Percentiles rank a stretch among this genome's conserved stretches.
Evolutionary conservation across 2,888 invertebrate genomes (phyloP).

Genomic region (Exephanes ischioxanthus): DNA sequence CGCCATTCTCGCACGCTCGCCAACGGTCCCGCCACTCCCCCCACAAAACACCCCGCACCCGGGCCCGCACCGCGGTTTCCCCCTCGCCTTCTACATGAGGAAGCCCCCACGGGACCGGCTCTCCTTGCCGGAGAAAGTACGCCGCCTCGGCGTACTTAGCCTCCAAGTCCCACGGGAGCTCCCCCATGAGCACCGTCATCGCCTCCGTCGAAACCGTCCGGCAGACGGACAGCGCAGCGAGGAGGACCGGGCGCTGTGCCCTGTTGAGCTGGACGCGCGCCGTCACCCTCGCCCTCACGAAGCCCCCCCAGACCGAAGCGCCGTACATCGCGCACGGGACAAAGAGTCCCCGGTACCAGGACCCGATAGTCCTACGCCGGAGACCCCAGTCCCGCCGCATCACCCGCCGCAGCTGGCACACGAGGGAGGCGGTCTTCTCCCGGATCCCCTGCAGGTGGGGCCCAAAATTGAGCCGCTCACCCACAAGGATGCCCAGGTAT

Average conservation of each 20-base stretch:
- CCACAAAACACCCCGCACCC: no score
- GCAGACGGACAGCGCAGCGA: not conserved
- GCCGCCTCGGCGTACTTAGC: conserved; percentile 15
- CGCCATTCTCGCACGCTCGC: not conserved
- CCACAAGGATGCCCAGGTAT: no score
- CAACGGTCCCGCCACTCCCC: not conserved
- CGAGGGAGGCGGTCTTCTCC: conserved; percentile 14
- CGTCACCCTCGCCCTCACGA: not conserved
- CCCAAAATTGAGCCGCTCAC: no score
- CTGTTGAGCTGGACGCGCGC: not conserved
- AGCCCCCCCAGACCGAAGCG: no score
- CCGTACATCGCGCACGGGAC: no score
- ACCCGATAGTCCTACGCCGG: conserved; percentile 20
- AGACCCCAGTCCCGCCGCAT: conserved; percentile 43
- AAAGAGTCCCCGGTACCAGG: not conserved
- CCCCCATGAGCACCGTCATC: conserved; percentile 12
- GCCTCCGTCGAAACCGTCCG: conserved; percentile 35
- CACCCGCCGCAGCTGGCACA: conserved; percentile 28
- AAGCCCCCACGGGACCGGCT: not conserved
- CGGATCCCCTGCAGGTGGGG: no score
- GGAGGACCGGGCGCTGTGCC: not conserved
- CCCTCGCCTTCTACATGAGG: not conserved
- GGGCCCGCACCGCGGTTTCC: not conserved
- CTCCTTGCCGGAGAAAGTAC: conserved; percentile 5
- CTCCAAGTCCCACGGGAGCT: no score